A percentile compares a stretch with the other conserved stretches of the same genome.
These are phyloP conservation scores for Endotricha flammealis DNA, from an alignment of 2,888 invertebrate species.

Conservation along the genomic window DNA sequence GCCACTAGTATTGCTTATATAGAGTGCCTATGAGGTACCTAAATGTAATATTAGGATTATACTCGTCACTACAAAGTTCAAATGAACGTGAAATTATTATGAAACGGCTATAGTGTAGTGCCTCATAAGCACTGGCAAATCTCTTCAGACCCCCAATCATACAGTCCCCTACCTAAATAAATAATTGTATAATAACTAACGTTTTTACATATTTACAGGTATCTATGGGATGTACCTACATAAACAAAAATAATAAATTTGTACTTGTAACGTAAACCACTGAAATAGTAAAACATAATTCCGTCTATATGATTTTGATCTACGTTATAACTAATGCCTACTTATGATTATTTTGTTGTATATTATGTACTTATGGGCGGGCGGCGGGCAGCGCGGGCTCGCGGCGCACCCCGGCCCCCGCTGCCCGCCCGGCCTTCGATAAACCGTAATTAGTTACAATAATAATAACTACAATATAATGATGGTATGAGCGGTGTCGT, in stretches of 20 bases:
- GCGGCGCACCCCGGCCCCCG: slow-evolving; percentile 29
- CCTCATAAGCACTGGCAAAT: slow-evolving; percentile 47
- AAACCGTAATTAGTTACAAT: slow-evolving; percentile 67
- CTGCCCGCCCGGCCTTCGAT: slow-evolving; percentile 41
- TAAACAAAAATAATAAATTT: slow-evolving; percentile 65
- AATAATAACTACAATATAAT: slow-evolving; percentile 75
- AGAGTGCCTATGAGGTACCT: no score
- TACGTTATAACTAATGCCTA: slow-evolving; percentile 64
- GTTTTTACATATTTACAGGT: slow-evolving; percentile 76
- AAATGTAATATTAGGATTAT: not conserved
- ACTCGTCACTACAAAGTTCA: not conserved
- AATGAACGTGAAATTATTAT: slow-evolving; percentile 20
- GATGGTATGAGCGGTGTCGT: slow-evolving; percentile 76
- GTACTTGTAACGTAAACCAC: slow-evolving; percentile 67
- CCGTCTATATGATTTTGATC: slow-evolving; percentile 50
- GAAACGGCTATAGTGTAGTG: slow-evolving; percentile 38
- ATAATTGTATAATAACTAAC: slow-evolving; percentile 71
- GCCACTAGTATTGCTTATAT: no score
- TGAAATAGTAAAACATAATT: slow-evolving; percentile 54
- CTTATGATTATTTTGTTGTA: slow-evolving; percentile 72
- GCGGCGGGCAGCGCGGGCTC: slow-evolving; percentile 28
- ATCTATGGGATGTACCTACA: slow-evolving; percentile 65
- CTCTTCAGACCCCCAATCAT: slow-evolving; percentile 57
- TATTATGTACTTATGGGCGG: slow-evolving; percentile 44
- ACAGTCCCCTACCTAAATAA: slow-evolving; percentile 69